These are phyloP conservation scores for Eumaeus atala DNA, from an alignment of 1,140 invertebrate species.

Conservation along the genomic window DNA sequence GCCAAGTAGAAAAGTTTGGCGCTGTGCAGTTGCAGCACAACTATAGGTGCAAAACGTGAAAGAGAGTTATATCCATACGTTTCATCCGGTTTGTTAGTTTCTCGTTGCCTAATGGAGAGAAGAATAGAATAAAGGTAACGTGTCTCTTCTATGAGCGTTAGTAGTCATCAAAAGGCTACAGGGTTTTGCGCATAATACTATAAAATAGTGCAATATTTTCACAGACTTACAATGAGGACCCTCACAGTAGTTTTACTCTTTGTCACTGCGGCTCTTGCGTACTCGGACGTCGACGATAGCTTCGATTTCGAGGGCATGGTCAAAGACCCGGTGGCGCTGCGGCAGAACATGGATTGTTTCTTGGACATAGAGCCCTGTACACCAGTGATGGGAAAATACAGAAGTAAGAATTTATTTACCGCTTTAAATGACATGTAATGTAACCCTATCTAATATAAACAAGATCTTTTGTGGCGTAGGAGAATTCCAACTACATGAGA, in stretches of 20 bases:
- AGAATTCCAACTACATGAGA: neutral
- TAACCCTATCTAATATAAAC: neutral
- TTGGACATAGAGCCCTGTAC: constrained; percentile 1
- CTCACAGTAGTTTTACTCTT: neutral
- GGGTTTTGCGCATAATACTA: no score
- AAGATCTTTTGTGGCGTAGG: neutral
- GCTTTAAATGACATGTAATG: neutral
- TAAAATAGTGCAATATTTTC: no score
- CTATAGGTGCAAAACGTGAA: no score
- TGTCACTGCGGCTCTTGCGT: neutral
- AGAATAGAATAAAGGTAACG: no score
- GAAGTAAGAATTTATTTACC: neutral
- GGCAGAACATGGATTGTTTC: constrained; percentile 2
- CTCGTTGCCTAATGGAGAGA: no score
- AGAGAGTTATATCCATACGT: no score
- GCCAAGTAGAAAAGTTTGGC: no score
- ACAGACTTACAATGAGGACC: neutral
- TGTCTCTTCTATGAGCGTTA: no score
- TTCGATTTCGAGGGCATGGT: constrained; percentile 2
- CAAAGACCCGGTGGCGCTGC: neutral
- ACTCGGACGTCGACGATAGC: neutral
- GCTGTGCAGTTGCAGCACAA: no score
- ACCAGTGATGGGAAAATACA: neutral
- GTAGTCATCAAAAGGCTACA: no score
- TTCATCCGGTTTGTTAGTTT: no score